Conservation (phyloP, 64 coral and sea anemone species). For the Acropora yongei region DNA sequence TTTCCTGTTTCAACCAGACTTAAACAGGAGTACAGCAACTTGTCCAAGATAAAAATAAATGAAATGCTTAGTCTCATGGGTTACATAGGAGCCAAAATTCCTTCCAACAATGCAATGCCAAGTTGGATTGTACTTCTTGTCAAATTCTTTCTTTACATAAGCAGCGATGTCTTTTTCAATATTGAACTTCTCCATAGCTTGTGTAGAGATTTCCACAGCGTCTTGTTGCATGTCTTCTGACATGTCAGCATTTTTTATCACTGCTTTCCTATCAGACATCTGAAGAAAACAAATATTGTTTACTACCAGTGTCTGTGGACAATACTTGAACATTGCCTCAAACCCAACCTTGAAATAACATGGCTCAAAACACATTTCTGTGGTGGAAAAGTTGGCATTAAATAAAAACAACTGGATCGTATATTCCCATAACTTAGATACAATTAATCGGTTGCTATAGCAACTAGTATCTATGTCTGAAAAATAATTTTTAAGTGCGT, state of each 20-base stretch:
- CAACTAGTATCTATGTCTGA: background rate
- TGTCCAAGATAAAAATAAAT: slow-evolving; percentile 99
- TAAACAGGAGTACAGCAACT: slow-evolving; percentile 97
- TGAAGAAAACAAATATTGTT: slow-evolving; percentile 24
- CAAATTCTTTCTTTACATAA: slow-evolving; percentile 98
- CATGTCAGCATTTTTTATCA: slow-evolving; percentile 99
- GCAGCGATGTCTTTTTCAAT: slow-evolving; percentile 99
- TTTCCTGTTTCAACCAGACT: slow-evolving; percentile 34
- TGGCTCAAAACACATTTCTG: too few relatives aligned
- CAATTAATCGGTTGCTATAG: background rate
- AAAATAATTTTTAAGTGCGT: background rate
- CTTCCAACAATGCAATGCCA: slow-evolving; percentile 99
- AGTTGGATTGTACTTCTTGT: slow-evolving; percentile 99
- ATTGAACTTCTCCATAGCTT: slow-evolving; percentile 97
- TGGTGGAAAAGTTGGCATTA: too few relatives aligned
- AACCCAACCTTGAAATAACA: too few relatives aligned
- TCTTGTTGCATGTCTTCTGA: slow-evolving; percentile 97
- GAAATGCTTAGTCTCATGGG: slow-evolving; percentile 99
- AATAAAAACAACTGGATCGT: too few relatives aligned
- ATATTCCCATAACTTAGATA: too few relatives aligned
- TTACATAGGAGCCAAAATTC: slow-evolving; percentile 99
- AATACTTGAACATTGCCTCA: too few relatives aligned
- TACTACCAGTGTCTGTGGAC: background rate
- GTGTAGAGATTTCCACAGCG: slow-evolving; percentile 81
- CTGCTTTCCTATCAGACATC: slow-evolving; percentile 98